Evolutionary conservation across 2,797 vertebrate genomes (phyloP), one percentile per base, ranked within the genome.

Genomic region (Karalla daura): DNA sequence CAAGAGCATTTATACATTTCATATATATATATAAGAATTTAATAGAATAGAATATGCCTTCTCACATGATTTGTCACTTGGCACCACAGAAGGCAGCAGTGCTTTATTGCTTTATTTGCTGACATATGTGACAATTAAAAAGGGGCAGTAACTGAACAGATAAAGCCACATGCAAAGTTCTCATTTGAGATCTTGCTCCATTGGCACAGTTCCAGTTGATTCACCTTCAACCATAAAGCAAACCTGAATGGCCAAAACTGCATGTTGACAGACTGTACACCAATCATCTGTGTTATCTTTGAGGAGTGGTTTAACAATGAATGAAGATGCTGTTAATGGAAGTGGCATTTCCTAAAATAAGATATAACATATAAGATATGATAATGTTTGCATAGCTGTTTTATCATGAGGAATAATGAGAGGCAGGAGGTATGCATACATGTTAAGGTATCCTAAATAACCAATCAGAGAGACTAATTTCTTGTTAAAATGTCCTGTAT

Each of bases 211-310:
- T 30, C 28, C 7, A 30, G 10, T 10, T 10, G 7, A 10, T 30
- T 30, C 10, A 30, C 7, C 7, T 30, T 10, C 7, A 10, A 5
- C 33, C 3, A 15, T 5, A 10, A 1, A 4, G 58, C 23, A 40
- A n/a, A 23, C 12, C 25, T 59, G 25, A 8, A 23, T 11, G n/a
- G n/a, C 30, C 7, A 35, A 15, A 20, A n/a, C 32, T 2, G 3
- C n/a, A 33, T 30, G 36, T 63, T 60, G 41, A 17, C 32, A 50
- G 32, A 18, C 30, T 9, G 2, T 18, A 61, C 40, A 46, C 20
- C 7, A 33, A 11, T 24, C 17, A 41, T 13, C 4, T 13, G 20
- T 45, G 41, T 60, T 76, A 44, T 64, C 47, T 25, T 46, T 47
- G 14, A 28, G 21, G 20, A 15, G 37, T 3, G 11, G 13, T 62